Evolutionary conservation across 1,140 invertebrate species (phyloP), one percentile per base, ranked within the genome.

Genomic region (Stegodyphus mimosarum): DNA sequence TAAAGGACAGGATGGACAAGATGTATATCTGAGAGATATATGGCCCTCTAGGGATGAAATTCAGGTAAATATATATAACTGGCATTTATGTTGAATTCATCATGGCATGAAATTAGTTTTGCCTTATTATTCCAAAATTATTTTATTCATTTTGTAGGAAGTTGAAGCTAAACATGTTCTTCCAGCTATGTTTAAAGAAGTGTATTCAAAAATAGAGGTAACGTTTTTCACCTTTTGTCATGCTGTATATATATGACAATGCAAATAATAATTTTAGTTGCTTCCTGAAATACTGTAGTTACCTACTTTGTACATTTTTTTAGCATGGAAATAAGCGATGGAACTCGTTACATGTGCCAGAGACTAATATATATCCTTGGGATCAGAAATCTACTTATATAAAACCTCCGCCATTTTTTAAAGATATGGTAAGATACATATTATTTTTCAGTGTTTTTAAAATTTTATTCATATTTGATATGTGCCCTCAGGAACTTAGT

Each of bases 121-220:
- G 5, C 5, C 9, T 10, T 60, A 60, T 60, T 10, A 15, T 60
- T 60, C 15, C 2, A 1, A 5, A 60, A 10, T 60, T 55, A 49
- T 33, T 69, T 15, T 18, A 9, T n/a, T 63, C 66, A 60, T 70
- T 72, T 87, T 88, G 6, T 95, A 97, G 89, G 92, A 92, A 17
- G 94, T 99, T 0, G 98, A 99, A 90, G 94, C 95, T 87, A 92
- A 95, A 89, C 93, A 94, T 89, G 97, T 99, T 4, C 96, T 99
- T 73, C 98, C 98, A 0, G 95, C 96, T n/a, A 99, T 99, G 96
- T 99, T 99, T 90, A 94, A 95, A 88, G 96, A 99, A 92, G 96
- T 97, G n/a, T 98, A 98, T 89, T 93, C 93, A 6, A 96, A 94
- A 89, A 96, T 98, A 50, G 66, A 87, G 67, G 88, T 87, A 84